Conservation (phyloP, 1,140 invertebrate species). For the Drosophila gunungcola region DNA sequence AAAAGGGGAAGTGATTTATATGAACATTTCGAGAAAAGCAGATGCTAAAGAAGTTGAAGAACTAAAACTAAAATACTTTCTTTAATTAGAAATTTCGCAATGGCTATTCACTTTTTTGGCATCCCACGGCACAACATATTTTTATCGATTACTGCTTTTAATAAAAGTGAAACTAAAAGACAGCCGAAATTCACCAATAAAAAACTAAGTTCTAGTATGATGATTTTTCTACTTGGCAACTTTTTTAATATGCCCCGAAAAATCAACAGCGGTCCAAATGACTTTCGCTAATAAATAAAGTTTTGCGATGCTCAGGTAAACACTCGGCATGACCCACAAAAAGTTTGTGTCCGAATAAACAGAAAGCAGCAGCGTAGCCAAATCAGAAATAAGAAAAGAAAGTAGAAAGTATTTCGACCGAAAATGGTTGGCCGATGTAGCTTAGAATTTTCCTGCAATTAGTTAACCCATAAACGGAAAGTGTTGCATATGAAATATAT, state of each 20-base stretch:
- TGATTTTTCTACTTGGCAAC: constrained; percentile 33
- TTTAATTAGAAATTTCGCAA: constrained; percentile 7
- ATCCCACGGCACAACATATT: not conserved
- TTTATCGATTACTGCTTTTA: not conserved
- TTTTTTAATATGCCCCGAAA: constrained; percentile 47
- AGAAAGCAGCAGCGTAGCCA: constrained; percentile 14
- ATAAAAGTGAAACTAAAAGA: constrained; percentile 7
- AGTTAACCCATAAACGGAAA: constrained; percentile 45
- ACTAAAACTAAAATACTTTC: too few species aligned
- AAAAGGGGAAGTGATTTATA: constrained; percentile 5
- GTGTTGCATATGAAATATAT: constrained; percentile 47
- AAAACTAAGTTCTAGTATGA: constrained; percentile 15
- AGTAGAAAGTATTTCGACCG: constrained; percentile 15
- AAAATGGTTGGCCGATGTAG: constrained; percentile 40
- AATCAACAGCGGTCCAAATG: constrained; percentile 45
- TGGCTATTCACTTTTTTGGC: not conserved
- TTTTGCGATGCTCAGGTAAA: constrained; percentile 37
- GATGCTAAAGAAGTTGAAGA: not conserved
- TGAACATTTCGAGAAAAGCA: constrained; percentile 9
- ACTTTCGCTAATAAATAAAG: constrained; percentile 56
- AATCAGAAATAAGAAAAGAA: constrained; percentile 22
- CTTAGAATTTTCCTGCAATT: constrained; percentile 47
- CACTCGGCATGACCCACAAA: constrained; percentile 47
- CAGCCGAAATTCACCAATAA: not conserved
- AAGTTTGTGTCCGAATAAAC: constrained; percentile 40